Conservation (phyloP, 2,113 vertebrate genomes). For the Pandion haliaetus region DNA sequence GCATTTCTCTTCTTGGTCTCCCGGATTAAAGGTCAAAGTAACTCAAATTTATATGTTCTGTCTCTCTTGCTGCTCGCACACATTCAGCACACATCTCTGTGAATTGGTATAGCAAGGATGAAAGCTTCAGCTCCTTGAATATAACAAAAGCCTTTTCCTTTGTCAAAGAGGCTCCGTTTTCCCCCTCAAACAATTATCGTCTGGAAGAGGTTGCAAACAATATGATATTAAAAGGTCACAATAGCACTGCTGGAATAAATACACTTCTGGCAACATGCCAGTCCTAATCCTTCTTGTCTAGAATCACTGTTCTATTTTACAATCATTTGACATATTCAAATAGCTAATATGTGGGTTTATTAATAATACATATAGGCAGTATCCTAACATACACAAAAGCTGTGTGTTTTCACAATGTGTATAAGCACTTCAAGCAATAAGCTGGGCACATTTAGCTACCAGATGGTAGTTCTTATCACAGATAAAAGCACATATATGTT, state of each 20-base stretch:
- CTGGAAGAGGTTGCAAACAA: conserved; percentile 50
- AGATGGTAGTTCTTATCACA: conserved; percentile 78
- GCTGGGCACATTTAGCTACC: conserved; percentile 72
- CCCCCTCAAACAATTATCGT: conserved; percentile 52
- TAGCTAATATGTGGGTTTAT: conserved; percentile 72
- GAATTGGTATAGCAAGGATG: conserved; percentile 5
- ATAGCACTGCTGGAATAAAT: conserved; percentile 33
- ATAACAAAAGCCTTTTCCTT: conserved; percentile 44
- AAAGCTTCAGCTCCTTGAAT: conserved; percentile 25
- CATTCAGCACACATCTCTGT: conserved; percentile 17
- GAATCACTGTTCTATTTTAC: conserved; percentile 26
- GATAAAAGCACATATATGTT: conserved; percentile 77
- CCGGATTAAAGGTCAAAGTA: conserved; percentile 80
- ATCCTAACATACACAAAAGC: conserved; percentile 76
- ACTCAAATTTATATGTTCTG: conserved; percentile 73
- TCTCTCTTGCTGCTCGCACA: conserved; percentile 19
- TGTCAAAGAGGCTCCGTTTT: conserved; percentile 28
- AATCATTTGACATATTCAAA: conserved; percentile 55
- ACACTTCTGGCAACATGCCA: neutral
- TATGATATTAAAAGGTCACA: conserved; percentile 65
- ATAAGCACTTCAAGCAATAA: conserved; percentile 70
- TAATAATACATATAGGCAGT: conserved; percentile 69
- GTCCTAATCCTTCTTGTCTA: conserved; percentile 10
- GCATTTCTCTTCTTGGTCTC: conserved; percentile 68
- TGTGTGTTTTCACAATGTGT: conserved; percentile 79